Percentiles rank a stretch among this genome's conserved stretches.
Conservation (phyloP, 2,797 vertebrate species). For the Meriones psammophilus region DNA sequence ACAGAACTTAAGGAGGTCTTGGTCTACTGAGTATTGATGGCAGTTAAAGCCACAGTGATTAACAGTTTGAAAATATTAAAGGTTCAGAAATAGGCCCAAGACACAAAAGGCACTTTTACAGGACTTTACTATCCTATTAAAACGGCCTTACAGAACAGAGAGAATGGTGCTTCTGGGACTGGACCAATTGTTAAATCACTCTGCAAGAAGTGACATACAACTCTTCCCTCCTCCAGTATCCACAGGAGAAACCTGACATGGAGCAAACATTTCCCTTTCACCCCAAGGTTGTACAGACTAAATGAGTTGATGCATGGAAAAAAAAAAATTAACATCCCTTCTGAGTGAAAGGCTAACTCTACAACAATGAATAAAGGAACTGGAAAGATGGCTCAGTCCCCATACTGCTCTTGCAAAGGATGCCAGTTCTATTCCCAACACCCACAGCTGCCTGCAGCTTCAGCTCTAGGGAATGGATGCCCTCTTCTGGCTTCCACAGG, state of each 20-base stretch:
- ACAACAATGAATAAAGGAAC: not conserved
- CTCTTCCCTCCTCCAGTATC: not conserved
- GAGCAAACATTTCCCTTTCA: conserved; percentile 46
- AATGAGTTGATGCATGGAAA: not conserved
- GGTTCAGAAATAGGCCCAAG: not conserved
- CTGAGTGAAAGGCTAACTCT: conserved; percentile 17
- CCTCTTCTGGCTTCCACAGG: not conserved
- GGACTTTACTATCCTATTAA: conserved; percentile 30
- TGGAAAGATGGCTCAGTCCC: not conserved
- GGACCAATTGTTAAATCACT: not conserved
- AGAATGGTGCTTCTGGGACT: not conserved
- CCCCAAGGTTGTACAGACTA: not conserved
- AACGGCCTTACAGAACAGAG: not conserved
- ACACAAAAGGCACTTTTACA: not conserved
- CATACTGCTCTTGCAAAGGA: not conserved
- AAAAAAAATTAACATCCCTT: conserved; percentile 2
- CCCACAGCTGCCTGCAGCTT: not conserved
- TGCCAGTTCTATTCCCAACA: not conserved
- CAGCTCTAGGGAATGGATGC: not conserved
- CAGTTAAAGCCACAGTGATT: conserved; percentile 17
- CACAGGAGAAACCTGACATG: not conserved
- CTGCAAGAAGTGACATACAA: conserved; percentile 25
- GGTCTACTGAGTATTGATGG: conserved; percentile 4
- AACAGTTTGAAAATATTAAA: conserved; percentile 39
- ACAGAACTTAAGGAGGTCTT: conserved; percentile 18